Evolutionary conservation across 2,113 vertebrate species (phyloP), one percentile per base, ranked within the genome.

Genomic region (Takifugu flavidus): DNA sequence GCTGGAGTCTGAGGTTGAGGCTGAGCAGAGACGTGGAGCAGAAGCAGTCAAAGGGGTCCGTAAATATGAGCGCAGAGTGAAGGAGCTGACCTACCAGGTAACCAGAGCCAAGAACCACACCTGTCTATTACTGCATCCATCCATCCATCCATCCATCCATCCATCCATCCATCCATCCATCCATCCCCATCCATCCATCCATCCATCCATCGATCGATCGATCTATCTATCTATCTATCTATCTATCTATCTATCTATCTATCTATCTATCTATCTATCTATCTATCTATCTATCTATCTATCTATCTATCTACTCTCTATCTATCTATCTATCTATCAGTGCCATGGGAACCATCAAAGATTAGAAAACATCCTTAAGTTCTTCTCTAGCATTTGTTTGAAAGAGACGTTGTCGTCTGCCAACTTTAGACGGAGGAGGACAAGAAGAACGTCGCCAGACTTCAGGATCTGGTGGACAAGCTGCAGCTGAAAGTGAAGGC

Each of bases 401-500:
- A 2, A 25, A 43, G 3, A 34, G 5, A 13, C 15, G 53, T 1
- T 49, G 31, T 6, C 72, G 28, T 81, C 11, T 52, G 26, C 62
- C 2, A 1, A 34, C 60, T 66, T 29, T 62, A 92, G 90, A 75
- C 87, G 55, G 91, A 92, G 64, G 90, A 92, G 56, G 91, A 91
- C 83, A 90, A 82, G 70, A 91, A 90, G 82, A 92, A n/a, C n/a
- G n/a, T n/a, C n/a, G 57, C 45, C 47, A 76, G 86, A 74, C 89
- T 92, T 45, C 90, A 91, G 71, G 90, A 92, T 79, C 88, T 92
- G 71, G 88, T 91, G 67, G 89, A 92, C 82, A 92, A 92, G 73
- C 86, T 92, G 60, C 90, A 92, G 75, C 76, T 91, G 58, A 93
- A 92, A 84, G 85, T 91, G 63, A 92, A 92, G 71, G 39, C 89